Evolutionary conservation across 2,888 invertebrate genomes (phyloP), one percentile per base, ranked within the genome.

Genomic region (Saturnia pavonia): DNA sequence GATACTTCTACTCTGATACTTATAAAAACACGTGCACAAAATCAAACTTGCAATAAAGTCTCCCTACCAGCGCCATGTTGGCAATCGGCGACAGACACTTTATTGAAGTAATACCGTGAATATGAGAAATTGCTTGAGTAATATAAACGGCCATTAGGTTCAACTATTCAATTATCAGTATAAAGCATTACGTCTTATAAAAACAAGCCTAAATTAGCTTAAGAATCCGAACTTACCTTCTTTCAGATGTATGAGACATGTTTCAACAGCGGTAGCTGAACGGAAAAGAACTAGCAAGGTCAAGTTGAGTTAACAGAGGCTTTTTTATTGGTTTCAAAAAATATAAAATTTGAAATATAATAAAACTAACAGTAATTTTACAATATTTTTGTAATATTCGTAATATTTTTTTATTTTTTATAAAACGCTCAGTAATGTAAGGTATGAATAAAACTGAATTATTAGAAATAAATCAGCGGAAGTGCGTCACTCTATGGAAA

Each of bases 201-300:
- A 80, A 87, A 80, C 73, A 76, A 79, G 75, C 74, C 78, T 75
- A 80, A 85, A 84, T 77, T 78, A 82, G 80, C 74, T 78, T 78
- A 84, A 79, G 89, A 89, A 86, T 7, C 86, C 84, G 84, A 86
- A 95, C 96, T 96, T 96, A 96, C 97, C 96, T 96, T 95, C 96
- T 95, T 94, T 97, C 97, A 92, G 95, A 94, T 91, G 96, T 95
- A 95, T 95, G 96, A 94, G 97, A 97, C 97, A 97, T 97, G 96
- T 96, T 97, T 95, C 95, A 96, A 95, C 96, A 95, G 95, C 95
- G 95, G 95, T 95, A 94, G 95, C 95, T 95, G 95, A 95, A 95
- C 95, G 95, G 96, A 96, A 96, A 96, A 95, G 94, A 94, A 92
- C 93, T 92, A 88, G 86, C 91, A 93, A 94, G 94, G 94, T 94